Percentiles rank a stretch among this genome's conserved stretches.
Conservation (phyloP, 53 echinoderm and acorn worm species). For the Mesocentrotus franciscanus region DNA sequence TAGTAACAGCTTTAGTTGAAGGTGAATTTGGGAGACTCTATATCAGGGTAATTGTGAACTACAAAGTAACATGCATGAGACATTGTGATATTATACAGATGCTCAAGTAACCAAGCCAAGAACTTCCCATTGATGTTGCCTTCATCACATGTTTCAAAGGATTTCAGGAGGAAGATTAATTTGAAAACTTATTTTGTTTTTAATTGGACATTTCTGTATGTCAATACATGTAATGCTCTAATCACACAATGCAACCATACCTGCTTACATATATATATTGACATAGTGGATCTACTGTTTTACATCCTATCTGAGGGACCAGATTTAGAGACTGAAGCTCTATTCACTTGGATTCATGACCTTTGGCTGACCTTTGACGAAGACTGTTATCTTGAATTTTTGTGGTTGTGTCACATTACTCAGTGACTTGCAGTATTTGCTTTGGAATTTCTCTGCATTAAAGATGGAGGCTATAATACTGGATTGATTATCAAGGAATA, state of each 20-base stretch:
- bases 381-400: not conserved
- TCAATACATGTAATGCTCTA: not conserved
- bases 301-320: not conserved
- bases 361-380: not conserved
- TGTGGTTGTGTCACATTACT: not conserved
- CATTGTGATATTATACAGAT: too few relatives aligned
- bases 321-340: not conserved
- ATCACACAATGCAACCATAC: not conserved
- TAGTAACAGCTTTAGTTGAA: not conserved
- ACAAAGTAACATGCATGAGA: not conserved
- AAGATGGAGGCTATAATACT: not conserved
- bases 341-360: not conserved
- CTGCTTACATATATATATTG: not conserved
- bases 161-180: not conserved
- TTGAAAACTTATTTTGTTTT: not conserved
- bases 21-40: not conserved
- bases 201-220: not conserved
- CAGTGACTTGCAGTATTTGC: not conserved
- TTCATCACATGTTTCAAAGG: not conserved
- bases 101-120: not conserved
- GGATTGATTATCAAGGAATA: not conserved
- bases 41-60: not conserved
- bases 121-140: not conserved
- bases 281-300: not conserved
- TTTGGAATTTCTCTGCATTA: not conserved